Conservation (phyloP, 2,797 vertebrate species). For the Phoeniculus purpureus region DNA sequence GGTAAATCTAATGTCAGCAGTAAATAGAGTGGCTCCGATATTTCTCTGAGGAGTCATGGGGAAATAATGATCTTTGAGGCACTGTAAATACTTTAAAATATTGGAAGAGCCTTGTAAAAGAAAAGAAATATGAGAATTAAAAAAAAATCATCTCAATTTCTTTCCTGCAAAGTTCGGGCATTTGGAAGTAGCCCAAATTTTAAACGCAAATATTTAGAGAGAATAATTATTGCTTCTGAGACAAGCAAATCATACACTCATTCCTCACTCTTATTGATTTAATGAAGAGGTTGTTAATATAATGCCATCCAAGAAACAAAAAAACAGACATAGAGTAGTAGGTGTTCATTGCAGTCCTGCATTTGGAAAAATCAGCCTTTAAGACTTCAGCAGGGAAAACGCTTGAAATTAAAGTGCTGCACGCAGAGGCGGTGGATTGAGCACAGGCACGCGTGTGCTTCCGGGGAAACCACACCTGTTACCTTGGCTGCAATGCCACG, state of each 20-base stretch:
- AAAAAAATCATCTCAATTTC: slow-evolving; percentile 31
- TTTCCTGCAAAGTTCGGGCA: slow-evolving; percentile 41
- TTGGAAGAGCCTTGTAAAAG: slow-evolving; percentile 70
- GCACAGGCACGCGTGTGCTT: not conserved
- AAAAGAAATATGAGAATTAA: slow-evolving; percentile 68
- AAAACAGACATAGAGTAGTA: not conserved
- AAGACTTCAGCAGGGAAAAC: slow-evolving; percentile 20
- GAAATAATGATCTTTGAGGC: slow-evolving; percentile 73
- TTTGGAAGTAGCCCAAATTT: slow-evolving; percentile 67
- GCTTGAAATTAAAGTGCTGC: slow-evolving; percentile 13
- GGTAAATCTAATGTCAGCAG: slow-evolving; percentile 73
- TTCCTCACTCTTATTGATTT: slow-evolving; percentile 59
- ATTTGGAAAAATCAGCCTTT: slow-evolving; percentile 17
- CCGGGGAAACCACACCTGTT: slow-evolving; percentile 53
- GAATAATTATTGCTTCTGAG: slow-evolving; percentile 57
- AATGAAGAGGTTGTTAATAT: slow-evolving; percentile 53
- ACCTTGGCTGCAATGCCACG: slow-evolving; percentile 5
- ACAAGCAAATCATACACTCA: slow-evolving; percentile 56
- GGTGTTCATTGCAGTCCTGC: slow-evolving; percentile 25
- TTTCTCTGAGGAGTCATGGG: slow-evolving; percentile 66
- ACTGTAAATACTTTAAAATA: slow-evolving; percentile 78
- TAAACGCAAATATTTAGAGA: slow-evolving; percentile 73
- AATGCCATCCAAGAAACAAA: not conserved
- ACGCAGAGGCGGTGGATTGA: not conserved
- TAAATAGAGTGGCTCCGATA: slow-evolving; percentile 69